These are phyloP conservation scores for Ceratitis capitata DNA, from an alignment of 1,140 invertebrate genomes.

Conservation along the genomic window DNA sequence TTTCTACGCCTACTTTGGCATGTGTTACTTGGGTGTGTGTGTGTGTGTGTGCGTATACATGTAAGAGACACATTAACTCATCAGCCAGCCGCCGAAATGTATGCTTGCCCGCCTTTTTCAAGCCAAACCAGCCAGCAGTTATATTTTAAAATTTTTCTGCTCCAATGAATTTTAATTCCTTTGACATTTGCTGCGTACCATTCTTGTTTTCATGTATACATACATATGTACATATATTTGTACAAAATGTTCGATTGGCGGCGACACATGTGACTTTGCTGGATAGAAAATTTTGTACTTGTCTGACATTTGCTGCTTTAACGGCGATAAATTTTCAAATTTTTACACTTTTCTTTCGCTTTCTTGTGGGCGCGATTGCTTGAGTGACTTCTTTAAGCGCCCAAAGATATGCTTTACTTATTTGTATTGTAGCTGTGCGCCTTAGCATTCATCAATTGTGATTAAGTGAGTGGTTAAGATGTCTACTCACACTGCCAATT, in stretches of 20 bases:
- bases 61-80: constrained; percentile 8
- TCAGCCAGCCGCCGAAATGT: not conserved
- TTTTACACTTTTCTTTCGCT: not conserved
- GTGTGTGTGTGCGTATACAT: not conserved
- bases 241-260: not conserved
- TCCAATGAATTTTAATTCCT: constrained; percentile 47
- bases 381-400: not conserved
- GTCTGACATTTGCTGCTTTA: not conserved
- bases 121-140: not conserved
- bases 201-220: not conserved
- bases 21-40: not conserved
- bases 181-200: constrained; percentile 36
- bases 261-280: constrained; percentile 4
- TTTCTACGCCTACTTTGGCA: constrained; percentile 8
- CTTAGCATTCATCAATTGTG: constrained; percentile 29
- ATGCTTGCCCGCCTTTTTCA: constrained; percentile 25
- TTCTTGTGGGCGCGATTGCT: not conserved
- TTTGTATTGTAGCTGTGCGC: not conserved
- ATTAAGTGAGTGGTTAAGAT: constrained; percentile 7
- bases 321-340: not conserved
- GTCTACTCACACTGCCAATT: not conserved
- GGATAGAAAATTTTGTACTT: not conserved
- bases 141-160: constrained; percentile 46
- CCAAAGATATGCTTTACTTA: not conserved
- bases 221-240: not conserved